These are phyloP conservation scores for Malacoraja senta DNA, from an alignment of 2,797 vertebrate genomes.

Conservation along the genomic window DNA sequence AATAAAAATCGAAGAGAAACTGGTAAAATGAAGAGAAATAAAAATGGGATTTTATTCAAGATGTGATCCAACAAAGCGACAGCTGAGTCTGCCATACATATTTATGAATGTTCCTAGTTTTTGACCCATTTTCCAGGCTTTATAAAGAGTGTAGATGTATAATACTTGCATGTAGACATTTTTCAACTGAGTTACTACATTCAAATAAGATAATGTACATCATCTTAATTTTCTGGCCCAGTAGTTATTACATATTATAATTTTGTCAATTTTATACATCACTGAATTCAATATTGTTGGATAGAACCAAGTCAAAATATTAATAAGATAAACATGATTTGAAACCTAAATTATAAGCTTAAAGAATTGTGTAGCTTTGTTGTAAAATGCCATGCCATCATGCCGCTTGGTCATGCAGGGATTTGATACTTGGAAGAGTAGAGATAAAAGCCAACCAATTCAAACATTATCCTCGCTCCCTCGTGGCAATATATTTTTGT, in stretches of 20 bases:
- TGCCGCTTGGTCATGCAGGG: neutral
- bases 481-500: too few species aligned
- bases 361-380: neutral
- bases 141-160: neutral
- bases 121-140: neutral
- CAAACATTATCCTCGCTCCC: too few species aligned
- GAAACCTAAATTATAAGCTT: neutral
- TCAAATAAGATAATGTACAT: slow-evolving; percentile 21
- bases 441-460: too few species aligned
- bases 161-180: neutral
- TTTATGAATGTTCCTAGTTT: neutral
- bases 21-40: neutral
- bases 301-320: slow-evolving; percentile 14
- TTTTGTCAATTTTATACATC: slow-evolving; percentile 31
- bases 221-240: slow-evolving; percentile 34
- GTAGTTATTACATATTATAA: slow-evolving; percentile 30
- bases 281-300: slow-evolving; percentile 25
- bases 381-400: neutral
- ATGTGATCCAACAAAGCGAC: neutral
- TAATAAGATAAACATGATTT: slow-evolving; percentile 25
- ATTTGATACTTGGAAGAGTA: neutral
- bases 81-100: neutral
- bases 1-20: neutral
- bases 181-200: neutral
- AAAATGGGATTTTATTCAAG: neutral